Evolutionary conservation across 2,888 invertebrate genomes (phyloP), one percentile per base, ranked within the genome.

Genomic region (Fissipunctia ypsillon): DNA sequence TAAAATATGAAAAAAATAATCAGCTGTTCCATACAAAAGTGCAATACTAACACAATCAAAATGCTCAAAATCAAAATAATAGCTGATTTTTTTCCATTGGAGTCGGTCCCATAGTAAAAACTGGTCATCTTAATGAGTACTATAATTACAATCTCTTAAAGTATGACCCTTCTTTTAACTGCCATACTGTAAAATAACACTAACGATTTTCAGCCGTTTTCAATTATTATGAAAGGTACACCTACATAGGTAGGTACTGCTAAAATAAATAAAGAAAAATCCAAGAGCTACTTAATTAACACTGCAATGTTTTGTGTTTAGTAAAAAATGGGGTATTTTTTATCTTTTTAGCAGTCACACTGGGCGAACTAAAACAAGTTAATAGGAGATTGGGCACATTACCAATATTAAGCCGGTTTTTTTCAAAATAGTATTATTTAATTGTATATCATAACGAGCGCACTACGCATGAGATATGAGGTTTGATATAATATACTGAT

Each of bases 391-490:
- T 38, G 28, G 31, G 9, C 25, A 45, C 22, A 22, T 35, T 31
- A 35, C 43, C 12, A 63, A 43, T n/a, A 43, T 9, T 14, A 35
- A 65, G 7, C 65, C 2, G 3, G 3, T 38, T 25, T 41, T 35
- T 41, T 19, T n/a, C 10, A 12, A 61, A 43, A 43, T 28, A 16
- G 2, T 45, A 22, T 22, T 25, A 9, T 16, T 45, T 22, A 14
- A 45, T 22, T 22, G 2, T 28, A 45, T 14, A 52, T 25, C 31
- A 50, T 52, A 31, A 35, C 31, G n/a, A 31, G 31, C 31, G 48
- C 63, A 64, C 28, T 31, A 63, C 63, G 16, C 31, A 45, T n/a
- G 19, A 50, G 70, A 41, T 71, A 70, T 70, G 63, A 52, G 16
- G 9, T 75, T 43, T 52, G 10, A 38, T 43, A 41, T 52, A 35